Base-by-base conservation (phyloP, 2,888 invertebrate genomes). In the Schrankia costaestrigalis region DNA sequence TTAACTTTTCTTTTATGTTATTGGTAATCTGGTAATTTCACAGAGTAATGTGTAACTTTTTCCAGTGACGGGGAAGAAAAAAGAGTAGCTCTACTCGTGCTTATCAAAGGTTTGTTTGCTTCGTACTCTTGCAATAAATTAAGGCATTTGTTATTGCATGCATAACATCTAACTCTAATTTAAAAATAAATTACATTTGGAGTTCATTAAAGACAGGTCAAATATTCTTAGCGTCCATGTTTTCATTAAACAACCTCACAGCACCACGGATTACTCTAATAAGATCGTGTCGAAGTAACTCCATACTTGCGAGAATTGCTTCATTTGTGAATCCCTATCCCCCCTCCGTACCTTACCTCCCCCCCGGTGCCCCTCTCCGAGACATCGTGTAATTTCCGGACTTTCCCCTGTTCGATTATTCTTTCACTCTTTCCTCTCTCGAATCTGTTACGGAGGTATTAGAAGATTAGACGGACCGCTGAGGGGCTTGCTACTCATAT, bases 361-460 rank as follows among this genome's bases (percentile, higher is more conserved):
- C 19, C n/a, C 3, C 21, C 3, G n/a, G 9, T 21, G n/a, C n/a
- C n/a, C 27, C 11, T 28, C 36, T 28, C 21, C 35, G 15, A 47
- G 54, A 44, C 45, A 42, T 45, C 30, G 29, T 41, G 57, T 55
- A 60, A 59, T 58, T 58, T 58, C 60, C 58, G 51, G 45, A 40
- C 39, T 51, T 40, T 41, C 43, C 45, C 47, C 56, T 42, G 40
- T 49, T 43, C 46, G 45, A 52, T 44, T 53, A 56, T 56, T 45
- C 26, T 33, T 42, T 56, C 43, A 45, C 49, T 58, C 52, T 49
- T 56, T 44, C 45, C 43, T 35, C 37, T 46, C 45, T 41, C 43
- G 43, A 44, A 52, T 46, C 45, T 46, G 41, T 42, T 53, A 34
- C 58, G 49, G 43, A 49, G 47, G 46, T 58, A 57, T 52, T 56